These are phyloP conservation scores for Drosophila siamana DNA, from an alignment of 2,888 invertebrate genomes.

Conservation along the genomic window DNA sequence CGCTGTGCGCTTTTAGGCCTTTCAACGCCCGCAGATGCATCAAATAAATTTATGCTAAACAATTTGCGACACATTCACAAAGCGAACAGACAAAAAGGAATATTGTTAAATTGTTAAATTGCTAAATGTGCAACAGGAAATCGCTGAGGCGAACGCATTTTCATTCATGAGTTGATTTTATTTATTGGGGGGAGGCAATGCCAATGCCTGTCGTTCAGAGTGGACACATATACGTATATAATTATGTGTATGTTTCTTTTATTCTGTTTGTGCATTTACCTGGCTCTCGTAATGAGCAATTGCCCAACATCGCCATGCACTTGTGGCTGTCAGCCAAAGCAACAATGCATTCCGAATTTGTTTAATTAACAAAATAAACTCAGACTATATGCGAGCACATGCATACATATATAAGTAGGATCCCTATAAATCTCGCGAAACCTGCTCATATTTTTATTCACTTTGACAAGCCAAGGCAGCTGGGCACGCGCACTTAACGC, in stretches of 20 bases:
- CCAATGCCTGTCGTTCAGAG: not conserved
- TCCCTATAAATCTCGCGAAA: slow-evolving; percentile 19
- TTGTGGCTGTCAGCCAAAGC: slow-evolving; percentile 77
- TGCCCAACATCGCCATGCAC: slow-evolving; percentile 66
- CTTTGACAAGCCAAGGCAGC: slow-evolving; percentile 76
- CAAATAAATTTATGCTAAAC: slow-evolving; percentile 65
- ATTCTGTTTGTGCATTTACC: slow-evolving; percentile 29
- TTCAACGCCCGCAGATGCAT: slow-evolving; percentile 59
- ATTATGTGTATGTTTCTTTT: not conserved
- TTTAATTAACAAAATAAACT: slow-evolving; percentile 71
- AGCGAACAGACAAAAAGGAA: not conserved
- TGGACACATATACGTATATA: slow-evolving; percentile 3
- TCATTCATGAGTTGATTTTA: slow-evolving; percentile 77
- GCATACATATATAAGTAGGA: not conserved
- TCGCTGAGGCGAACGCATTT: slow-evolving; percentile 77
- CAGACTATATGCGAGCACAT: not conserved
- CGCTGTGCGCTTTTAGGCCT: slow-evolving; percentile 37
- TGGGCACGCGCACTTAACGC: slow-evolving; percentile 69
- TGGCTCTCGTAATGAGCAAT: slow-evolving; percentile 47
- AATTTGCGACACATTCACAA: slow-evolving; percentile 39
- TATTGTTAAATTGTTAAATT: slow-evolving; percentile 12
- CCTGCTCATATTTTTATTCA: slow-evolving; percentile 17
- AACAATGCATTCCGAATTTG: slow-evolving; percentile 70
- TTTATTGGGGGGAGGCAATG: slow-evolving; percentile 53
- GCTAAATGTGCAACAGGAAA: slow-evolving; percentile 68